These are phyloP conservation scores for Terrapene triunguis DNA, from an alignment of 2,113 vertebrate genomes.

Conservation along the genomic window DNA sequence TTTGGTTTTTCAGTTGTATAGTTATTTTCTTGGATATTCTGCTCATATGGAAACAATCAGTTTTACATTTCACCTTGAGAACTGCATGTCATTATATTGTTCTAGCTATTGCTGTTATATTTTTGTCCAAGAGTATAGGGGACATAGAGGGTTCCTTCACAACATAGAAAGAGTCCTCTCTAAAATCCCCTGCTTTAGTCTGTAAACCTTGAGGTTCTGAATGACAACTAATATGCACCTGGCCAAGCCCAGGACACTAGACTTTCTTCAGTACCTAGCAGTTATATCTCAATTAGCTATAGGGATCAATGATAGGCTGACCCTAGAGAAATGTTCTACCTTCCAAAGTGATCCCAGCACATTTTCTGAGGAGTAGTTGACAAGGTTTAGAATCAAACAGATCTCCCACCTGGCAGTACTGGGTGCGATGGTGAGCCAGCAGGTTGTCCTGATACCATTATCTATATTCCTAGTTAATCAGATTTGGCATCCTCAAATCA, in stretches of 20 bases:
- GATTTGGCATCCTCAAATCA: background rate
- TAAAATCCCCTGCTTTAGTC: background rate
- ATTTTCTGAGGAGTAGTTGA: background rate
- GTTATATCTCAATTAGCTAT: background rate
- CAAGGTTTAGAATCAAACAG: background rate
- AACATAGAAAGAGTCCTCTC: background rate
- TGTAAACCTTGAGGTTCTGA: background rate
- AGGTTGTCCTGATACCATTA: background rate
- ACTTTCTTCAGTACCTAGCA: background rate
- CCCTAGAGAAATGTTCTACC: background rate
- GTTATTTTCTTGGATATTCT: background rate
- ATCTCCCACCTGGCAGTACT: background rate
- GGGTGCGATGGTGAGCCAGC: background rate
- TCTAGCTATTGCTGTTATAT: background rate
- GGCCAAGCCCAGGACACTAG: fast-evolving
- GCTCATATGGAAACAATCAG: background rate
- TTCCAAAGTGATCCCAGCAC: background rate
- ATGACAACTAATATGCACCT: fast-evolving
- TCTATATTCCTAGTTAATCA: background rate
- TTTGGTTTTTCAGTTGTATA: background rate
- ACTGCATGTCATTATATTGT: background rate
- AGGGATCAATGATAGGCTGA: background rate
- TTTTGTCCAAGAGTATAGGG: background rate
- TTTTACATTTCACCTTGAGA: background rate
- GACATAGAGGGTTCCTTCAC: background rate